These are phyloP conservation scores for Tipula helvola DNA, from an alignment of 2,888 invertebrate species.

Conservation along the genomic window DNA sequence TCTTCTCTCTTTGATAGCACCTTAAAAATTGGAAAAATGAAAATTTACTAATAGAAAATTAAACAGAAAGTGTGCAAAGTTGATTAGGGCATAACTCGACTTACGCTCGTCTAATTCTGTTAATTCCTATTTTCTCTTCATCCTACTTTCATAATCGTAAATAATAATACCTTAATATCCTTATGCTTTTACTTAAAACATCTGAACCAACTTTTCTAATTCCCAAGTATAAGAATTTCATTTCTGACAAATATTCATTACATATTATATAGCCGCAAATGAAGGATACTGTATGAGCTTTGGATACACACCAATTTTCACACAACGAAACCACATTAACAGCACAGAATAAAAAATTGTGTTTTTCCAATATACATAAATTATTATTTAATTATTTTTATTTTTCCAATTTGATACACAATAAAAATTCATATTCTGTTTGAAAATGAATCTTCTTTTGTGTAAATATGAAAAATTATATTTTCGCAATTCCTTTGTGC, in stretches of 20 bases:
- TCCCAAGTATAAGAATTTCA: neutral
- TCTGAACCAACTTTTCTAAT: neutral
- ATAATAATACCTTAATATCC: neutral
- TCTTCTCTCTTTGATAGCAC: too few relatives aligned
- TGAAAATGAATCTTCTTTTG: neutral
- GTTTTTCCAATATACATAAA: neutral
- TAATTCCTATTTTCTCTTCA: neutral
- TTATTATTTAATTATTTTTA: too few relatives aligned
- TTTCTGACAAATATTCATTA: too few relatives aligned
- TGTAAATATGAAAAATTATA: neutral
- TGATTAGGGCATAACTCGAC: too few relatives aligned
- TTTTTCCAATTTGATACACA: neutral
- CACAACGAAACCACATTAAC: neutral
- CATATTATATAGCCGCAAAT: neutral
- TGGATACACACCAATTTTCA: neutral
- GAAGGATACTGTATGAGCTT: neutral
- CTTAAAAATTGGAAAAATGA: too few relatives aligned
- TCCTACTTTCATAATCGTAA: neutral
- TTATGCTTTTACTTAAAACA: neutral
- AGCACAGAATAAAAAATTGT: neutral
- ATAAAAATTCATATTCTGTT: neutral
- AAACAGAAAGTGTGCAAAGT: too few relatives aligned
- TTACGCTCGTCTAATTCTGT: too few relatives aligned
- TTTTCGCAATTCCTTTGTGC: neutral
- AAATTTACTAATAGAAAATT: too few relatives aligned